These are phyloP conservation scores for Nycticebus coucang DNA, from an alignment of 2,113 vertebrate genomes.

Conservation along the genomic window DNA sequence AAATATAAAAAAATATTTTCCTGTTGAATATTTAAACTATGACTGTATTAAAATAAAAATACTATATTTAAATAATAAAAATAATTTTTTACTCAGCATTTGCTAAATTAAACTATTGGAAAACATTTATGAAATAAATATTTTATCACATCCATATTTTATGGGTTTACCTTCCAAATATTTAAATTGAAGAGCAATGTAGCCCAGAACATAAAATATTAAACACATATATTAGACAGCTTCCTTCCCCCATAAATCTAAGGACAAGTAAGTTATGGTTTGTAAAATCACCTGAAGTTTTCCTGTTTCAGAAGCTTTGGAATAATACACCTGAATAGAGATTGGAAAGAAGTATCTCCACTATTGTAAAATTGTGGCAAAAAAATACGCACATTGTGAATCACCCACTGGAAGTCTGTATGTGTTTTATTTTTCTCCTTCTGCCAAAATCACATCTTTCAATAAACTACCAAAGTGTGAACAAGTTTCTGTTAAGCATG, in stretches of 20 bases:
- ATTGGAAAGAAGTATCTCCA: slow-evolving; percentile 12
- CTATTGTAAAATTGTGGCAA: slow-evolving; percentile 29
- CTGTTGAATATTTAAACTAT: neutral
- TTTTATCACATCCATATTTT: neutral
- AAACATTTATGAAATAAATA: neutral
- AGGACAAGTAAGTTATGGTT: neutral
- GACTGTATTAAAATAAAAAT: neutral
- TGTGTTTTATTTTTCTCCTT: slow-evolving; percentile 36
- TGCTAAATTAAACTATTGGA: neutral
- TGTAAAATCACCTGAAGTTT: neutral
- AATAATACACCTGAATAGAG: slow-evolving; percentile 9
- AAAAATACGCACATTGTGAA: neutral
- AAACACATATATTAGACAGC: neutral
- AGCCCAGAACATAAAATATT: neutral
- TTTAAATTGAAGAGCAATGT: neutral
- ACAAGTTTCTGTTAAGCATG: neutral
- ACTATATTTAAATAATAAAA: neutral
- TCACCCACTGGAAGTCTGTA: neutral
- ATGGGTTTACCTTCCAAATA: neutral
- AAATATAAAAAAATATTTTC: neutral
- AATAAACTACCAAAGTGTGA: neutral
- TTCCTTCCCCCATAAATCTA: slow-evolving; percentile 1
- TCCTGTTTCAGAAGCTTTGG: neutral
- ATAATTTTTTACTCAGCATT: neutral
- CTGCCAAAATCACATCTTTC: neutral